Conservation (phyloP, 2,113 vertebrate genomes). For the Pedetes capensis region DNA sequence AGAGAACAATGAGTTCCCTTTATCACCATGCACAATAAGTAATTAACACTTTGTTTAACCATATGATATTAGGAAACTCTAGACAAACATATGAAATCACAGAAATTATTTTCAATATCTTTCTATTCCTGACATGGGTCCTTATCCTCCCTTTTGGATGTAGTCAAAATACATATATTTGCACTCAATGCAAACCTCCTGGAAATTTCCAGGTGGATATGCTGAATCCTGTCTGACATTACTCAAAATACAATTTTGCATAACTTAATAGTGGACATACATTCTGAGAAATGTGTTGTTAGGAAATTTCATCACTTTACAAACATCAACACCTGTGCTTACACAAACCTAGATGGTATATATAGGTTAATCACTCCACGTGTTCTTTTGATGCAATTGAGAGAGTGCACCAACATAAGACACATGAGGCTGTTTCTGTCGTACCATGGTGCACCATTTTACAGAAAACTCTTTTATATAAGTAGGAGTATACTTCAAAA, state of each 20-base stretch:
- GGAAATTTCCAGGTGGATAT: background rate
- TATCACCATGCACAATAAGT: background rate
- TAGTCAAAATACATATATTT: background rate
- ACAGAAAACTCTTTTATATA: background rate
- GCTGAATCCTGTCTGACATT: background rate
- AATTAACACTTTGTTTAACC: background rate
- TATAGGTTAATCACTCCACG: background rate
- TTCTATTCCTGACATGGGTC: background rate
- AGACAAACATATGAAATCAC: background rate
- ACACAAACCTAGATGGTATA: background rate
- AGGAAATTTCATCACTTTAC: background rate
- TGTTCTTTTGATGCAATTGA: background rate
- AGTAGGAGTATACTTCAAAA: background rate
- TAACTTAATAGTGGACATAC: background rate
- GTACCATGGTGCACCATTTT: background rate
- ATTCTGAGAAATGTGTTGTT: background rate
- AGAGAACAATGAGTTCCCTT: background rate
- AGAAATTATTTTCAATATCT: conserved; percentile 20
- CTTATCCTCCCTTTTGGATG: background rate
- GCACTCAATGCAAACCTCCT: background rate
- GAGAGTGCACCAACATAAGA: background rate
- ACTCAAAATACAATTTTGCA: background rate
- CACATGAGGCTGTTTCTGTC: background rate
- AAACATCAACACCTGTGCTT: background rate
- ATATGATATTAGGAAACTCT: background rate